Evolutionary conservation across 2,888 invertebrate genomes (phyloP).

Genomic region (Caenorhabditis angaria): DNA sequence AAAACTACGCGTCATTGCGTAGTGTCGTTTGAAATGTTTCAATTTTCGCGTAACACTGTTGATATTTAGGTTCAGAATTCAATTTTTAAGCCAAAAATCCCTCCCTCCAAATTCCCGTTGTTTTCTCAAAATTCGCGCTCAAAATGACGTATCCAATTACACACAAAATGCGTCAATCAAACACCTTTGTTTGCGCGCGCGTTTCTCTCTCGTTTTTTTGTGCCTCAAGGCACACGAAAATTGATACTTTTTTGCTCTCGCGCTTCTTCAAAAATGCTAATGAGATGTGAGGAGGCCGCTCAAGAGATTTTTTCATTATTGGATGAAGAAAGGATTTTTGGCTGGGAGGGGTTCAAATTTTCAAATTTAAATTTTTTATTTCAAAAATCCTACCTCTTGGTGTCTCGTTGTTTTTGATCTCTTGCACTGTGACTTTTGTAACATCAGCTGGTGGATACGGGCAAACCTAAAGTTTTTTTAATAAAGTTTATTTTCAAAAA

Average conservation of each 20-base stretch:
- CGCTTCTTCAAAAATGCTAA: conserved; percentile 10
- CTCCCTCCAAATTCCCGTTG: neutral
- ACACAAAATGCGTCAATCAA: neutral
- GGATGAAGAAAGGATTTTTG: neutral
- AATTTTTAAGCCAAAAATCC: too few species aligned
- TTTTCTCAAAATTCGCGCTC: too few species aligned
- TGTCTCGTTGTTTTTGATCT: conserved; percentile 68
- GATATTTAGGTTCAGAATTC: too few species aligned
- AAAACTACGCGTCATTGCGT: too few species aligned
- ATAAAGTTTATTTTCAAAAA: neutral
- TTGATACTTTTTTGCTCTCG: conserved; percentile 10
- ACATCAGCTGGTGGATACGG: conserved; percentile 72
- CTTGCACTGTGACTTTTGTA: conserved; percentile 70
- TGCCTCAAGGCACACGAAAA: conserved; percentile 1
- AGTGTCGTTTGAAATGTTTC: too few species aligned
- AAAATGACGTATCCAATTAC: conserved; percentile 2
- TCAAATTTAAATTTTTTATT: too few species aligned
- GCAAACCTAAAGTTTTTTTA: conserved; percentile 61
- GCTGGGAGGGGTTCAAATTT: too few species aligned
- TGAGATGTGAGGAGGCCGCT: conserved; percentile 1
- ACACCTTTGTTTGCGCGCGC: conserved; percentile 2
- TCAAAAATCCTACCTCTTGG: conserved; percentile 60
- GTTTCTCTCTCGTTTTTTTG: neutral
- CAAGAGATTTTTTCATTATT: neutral
- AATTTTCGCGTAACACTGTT: too few species aligned